These are phyloP conservation scores for Diprion similis DNA, from an alignment of 1,140 invertebrate genomes.

Conservation along the genomic window DNA sequence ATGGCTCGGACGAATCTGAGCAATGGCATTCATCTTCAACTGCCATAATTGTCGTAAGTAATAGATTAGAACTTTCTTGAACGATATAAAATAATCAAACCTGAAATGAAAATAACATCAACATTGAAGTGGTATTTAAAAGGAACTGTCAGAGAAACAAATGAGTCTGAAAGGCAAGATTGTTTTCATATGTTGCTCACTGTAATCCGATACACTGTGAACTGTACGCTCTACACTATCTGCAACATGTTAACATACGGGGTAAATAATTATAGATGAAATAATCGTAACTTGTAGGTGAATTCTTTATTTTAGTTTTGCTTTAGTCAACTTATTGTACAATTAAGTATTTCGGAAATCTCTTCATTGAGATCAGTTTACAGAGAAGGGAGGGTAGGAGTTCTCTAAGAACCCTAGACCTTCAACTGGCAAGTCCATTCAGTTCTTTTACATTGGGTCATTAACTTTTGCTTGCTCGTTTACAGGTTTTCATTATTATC, in stretches of 20 bases:
- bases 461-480: background rate
- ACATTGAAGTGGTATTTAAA: background rate
- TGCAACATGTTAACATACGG: background rate
- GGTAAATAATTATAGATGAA: background rate
- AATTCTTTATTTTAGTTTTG: background rate
- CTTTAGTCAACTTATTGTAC: background rate
- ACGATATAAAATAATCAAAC: background rate
- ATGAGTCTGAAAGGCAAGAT: background rate
- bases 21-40: conserved; percentile 34
- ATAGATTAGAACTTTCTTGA: background rate
- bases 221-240: background rate
- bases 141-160: background rate
- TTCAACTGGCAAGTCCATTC: background rate
- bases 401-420: too few species aligned
- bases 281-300: background rate
- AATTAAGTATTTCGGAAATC: background rate
- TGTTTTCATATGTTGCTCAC: background rate
- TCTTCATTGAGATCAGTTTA: background rate
- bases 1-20: conserved; percentile 41
- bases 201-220: background rate
- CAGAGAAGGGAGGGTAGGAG: background rate
- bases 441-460: background rate
- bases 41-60: conserved; percentile 27
- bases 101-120: background rate
- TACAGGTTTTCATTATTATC: background rate